These are phyloP conservation scores for Nycticorax nycticorax DNA, from an alignment of 2,113 vertebrate genomes.

Conservation along the genomic window DNA sequence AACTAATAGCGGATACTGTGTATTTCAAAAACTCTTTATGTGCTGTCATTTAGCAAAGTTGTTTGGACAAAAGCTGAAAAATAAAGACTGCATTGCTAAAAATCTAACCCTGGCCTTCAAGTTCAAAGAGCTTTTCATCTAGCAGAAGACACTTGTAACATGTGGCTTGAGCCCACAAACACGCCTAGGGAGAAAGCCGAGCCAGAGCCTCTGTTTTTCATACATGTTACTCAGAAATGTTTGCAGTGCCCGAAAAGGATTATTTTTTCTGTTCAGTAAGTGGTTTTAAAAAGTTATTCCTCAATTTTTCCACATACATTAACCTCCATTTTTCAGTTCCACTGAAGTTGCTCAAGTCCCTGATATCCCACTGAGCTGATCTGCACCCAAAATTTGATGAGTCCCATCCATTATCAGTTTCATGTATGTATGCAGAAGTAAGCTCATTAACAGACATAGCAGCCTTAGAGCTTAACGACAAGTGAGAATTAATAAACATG, in stretches of 20 bases:
- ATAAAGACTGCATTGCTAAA: background rate
- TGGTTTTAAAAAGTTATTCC: background rate
- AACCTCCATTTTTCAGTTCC: background rate
- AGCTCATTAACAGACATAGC: background rate
- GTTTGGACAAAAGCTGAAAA: conserved; percentile 10
- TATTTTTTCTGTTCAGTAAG: background rate
- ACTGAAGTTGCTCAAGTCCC: background rate
- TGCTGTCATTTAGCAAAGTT: background rate
- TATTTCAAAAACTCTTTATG: background rate
- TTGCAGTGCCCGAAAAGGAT: background rate
- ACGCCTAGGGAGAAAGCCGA: background rate
- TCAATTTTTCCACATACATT: background rate
- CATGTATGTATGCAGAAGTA: background rate
- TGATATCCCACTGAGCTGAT: background rate
- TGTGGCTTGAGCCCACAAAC: background rate
- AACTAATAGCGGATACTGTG: fast-evolving
- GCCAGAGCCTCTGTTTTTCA: background rate
- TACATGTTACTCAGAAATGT: background rate
- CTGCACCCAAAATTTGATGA: background rate
- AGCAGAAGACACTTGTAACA: background rate
- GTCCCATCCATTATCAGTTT: background rate
- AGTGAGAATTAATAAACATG: background rate
- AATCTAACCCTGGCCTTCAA: background rate
- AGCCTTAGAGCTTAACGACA: background rate
- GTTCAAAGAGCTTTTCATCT: conserved; percentile 24